Percentiles rank a stretch among this genome's conserved stretches.
phyloP scores from a whole-genome alignment of 2,113 vertebrate species.

The Telmatochromis sp. region DNA sequence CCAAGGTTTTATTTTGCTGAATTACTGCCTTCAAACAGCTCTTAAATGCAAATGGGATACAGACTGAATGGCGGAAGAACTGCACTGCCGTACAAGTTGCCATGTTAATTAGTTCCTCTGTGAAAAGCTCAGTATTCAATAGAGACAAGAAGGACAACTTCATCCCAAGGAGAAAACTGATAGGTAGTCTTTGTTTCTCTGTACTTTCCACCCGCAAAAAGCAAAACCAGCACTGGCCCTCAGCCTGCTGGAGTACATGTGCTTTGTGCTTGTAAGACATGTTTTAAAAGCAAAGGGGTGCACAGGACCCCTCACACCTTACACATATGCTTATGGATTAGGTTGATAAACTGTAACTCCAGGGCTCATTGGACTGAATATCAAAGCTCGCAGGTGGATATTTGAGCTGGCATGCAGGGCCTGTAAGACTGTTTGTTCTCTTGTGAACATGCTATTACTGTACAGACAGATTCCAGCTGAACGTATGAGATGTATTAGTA shows the following conservation, averaged over 20 bases:
- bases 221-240: neutral
- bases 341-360: neutral
- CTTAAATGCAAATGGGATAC: constrained; percentile 7
- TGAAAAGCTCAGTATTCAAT: constrained; percentile 24
- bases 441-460: neutral
- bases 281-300: neutral
- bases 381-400: neutral
- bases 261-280: neutral
- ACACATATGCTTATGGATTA: neutral
- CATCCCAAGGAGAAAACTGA: constrained; percentile 5
- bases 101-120: constrained; percentile 50
- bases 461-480: neutral
- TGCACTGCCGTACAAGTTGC: neutral
- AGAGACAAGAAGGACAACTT: constrained; percentile 17
- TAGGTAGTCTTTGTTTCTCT: neutral
- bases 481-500: neutral
- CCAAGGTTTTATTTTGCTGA: neutral
- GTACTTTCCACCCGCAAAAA: neutral
- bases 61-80: neutral
- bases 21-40: constrained; percentile 6
- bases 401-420: neutral
- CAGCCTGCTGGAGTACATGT: neutral
- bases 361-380: neutral
- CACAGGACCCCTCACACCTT: neutral
- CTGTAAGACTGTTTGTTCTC: neutral